Base-by-base conservation (phyloP, 2,888 invertebrate species). In the Sphaeridia pumilis region DNA sequence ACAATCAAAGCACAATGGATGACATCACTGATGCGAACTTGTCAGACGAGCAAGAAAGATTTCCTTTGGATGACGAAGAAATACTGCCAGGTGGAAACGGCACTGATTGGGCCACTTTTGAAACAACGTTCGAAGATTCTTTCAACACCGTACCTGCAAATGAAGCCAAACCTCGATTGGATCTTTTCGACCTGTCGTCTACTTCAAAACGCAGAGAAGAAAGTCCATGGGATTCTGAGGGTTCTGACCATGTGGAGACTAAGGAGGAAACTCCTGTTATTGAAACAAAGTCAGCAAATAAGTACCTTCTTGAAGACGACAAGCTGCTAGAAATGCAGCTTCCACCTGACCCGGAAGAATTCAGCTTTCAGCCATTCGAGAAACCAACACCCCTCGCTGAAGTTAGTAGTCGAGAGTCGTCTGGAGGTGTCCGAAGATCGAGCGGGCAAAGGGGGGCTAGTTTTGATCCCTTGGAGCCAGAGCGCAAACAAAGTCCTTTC, bases 81-180 rank as follows among this genome's bases (percentile, higher is more conserved):
- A 48, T 56, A 1, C 54, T 49, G 21, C 46, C 57, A 1, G 55
- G 53, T 5, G 46, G 57, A 3, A 55, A 47, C n/a, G 7, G n/a
- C 17, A 21, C 7, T 7, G 59, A 59, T 21, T 65, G 65, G 65
- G 65, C 65, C 3, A 65, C 65, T n/a, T 65, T 65, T 49, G 65
- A 65, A 31, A 59, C 65, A 1, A 60, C 59, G 34, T 65, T 65
- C 56, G 65, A 63, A 4, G 64, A 64, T 34, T 57, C 55, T 35
- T 59, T 61, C 17, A 38, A 38, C 38, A 5, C 7, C 4, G 4
- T 38, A 5, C 38, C 7, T 5, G 17, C 38, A 17, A 5, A 5
- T 12, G 17, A 5, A 5, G 17, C 12, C 17, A 38, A 38, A 17
- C 7, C 12, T 5, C n/a, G n/a, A n/a, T n/a, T n/a, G n/a, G 38